A percentile compares a stretch with the other conserved stretches of the same genome.
Conservation (phyloP, 2,113 vertebrate genomes). For the Epinephelus moara region DNA sequence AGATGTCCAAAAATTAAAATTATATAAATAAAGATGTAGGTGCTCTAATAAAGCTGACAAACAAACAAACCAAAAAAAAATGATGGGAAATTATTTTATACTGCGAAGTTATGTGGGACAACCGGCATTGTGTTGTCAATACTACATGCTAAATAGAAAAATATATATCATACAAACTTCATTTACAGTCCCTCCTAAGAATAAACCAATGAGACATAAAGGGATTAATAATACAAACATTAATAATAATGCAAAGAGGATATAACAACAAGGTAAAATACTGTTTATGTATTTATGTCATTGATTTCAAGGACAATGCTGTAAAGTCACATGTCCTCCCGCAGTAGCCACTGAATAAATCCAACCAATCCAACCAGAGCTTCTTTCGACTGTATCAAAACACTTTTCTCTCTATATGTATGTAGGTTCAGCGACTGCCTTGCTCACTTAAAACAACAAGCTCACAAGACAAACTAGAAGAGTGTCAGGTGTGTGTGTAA, state of each 20-base stretch:
- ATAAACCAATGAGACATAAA: neutral
- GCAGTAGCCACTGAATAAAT: conserved; percentile 18
- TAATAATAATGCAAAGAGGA: neutral
- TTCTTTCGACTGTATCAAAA: neutral
- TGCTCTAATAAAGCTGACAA: neutral
- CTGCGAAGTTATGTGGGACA: neutral
- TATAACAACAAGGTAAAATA: neutral
- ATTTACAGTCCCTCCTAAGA: neutral
- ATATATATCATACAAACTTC: neutral
- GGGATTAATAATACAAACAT: conserved; percentile 5
- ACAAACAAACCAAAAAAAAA: neutral
- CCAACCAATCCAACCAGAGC: conserved; percentile 11
- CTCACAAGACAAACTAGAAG: neutral
- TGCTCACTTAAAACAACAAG: neutral
- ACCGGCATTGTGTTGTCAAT: neutral
- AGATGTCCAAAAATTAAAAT: no score
- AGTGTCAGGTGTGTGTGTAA: neutral
- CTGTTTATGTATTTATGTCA: conserved; percentile 2
- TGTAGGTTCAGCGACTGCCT: neutral
- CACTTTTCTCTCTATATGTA: neutral
- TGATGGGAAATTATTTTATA: neutral
- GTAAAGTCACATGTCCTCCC: conserved; percentile 42
- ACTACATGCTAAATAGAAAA: no score
- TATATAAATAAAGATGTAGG: no score
- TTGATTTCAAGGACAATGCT: conserved; percentile 35